Evolutionary conservation across 2,888 invertebrate species (phyloP).

Genomic region (Pandemis cinnamomeana): DNA sequence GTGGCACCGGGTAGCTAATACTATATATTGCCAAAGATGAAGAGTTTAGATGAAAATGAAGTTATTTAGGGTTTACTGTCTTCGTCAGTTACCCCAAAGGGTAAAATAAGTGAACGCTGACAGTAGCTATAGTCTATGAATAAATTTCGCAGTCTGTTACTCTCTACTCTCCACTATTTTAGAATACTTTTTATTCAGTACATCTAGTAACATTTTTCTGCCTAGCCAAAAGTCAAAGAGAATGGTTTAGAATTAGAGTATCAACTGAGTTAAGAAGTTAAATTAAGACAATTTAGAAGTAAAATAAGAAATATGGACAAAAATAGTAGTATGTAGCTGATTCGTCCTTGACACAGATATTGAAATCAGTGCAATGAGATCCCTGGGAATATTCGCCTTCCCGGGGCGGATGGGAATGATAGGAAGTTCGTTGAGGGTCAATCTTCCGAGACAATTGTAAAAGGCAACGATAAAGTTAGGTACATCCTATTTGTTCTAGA

Average conservation of each 20-base stretch:
- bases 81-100: neutral
- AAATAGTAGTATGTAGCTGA: neutral
- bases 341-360: conserved; percentile 37
- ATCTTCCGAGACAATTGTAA: neutral
- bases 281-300: too few species aligned
- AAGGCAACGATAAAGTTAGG: neutral
- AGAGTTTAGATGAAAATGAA: conserved; percentile 3
- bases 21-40: neutral
- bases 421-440: conserved; percentile 1
- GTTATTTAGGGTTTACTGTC: neutral
- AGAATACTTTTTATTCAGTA: neutral
- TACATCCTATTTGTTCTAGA: too few species aligned
- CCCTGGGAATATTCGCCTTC: conserved; percentile 12
- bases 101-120: neutral
- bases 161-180: neutral
- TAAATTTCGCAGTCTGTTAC: conserved; percentile 2
- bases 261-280: too few species aligned
- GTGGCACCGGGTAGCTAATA: conserved; percentile 6
- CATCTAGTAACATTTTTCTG: neutral
- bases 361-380: conserved; percentile 21
- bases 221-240: neutral
- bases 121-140: conserved; percentile 7
- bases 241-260: neutral
- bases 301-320: too few species aligned
- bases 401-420: conserved; percentile 13